A percentile compares a stretch with the other conserved stretches of the same genome.
phyloP scores from a whole-genome alignment of 2,113 vertebrate genomes.

The Orycteropus afer region DNA sequence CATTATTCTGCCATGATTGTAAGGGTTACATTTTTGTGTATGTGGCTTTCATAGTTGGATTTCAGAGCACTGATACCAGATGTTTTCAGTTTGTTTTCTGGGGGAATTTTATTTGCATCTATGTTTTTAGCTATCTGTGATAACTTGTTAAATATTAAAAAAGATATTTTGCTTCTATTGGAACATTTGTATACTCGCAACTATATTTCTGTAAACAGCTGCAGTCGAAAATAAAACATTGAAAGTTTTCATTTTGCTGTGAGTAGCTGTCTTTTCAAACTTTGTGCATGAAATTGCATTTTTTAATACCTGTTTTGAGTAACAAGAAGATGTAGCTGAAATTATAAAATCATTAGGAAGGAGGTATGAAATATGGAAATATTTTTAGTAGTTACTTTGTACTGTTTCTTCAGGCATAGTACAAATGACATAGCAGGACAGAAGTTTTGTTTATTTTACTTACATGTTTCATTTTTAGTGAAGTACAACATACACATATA shows the following conservation, averaged over 20 bases:
- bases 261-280: slow-evolving; percentile 69
- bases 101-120: slow-evolving; percentile 90
- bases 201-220: slow-evolving; percentile 98
- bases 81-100: slow-evolving; percentile 86
- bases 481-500: neutral
- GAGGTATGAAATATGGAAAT: slow-evolving; percentile 7
- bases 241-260: slow-evolving; percentile 89
- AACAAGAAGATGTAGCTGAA: neutral
- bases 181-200: slow-evolving; percentile 95
- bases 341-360: slow-evolving; percentile 36
- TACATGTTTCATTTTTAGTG: neutral
- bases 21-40: slow-evolving; percentile 86
- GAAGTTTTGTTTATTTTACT: neutral
- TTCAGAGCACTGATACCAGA: slow-evolving; percentile 87
- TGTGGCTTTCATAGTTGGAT: slow-evolving; percentile 86
- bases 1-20: slow-evolving; percentile 82
- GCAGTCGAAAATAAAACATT: slow-evolving; percentile 94
- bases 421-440: neutral
- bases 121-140: slow-evolving; percentile 93
- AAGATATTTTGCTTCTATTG: slow-evolving; percentile 97
- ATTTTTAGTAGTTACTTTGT: slow-evolving; percentile 13
- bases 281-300: neutral
- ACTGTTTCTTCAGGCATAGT: neutral
- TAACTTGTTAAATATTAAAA: slow-evolving; percentile 94
- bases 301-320: neutral